Percentiles rank a stretch among this genome's conserved stretches.
Evolutionary conservation across 2,888 invertebrate species (phyloP).

Genomic region (Beris chalybata): DNA sequence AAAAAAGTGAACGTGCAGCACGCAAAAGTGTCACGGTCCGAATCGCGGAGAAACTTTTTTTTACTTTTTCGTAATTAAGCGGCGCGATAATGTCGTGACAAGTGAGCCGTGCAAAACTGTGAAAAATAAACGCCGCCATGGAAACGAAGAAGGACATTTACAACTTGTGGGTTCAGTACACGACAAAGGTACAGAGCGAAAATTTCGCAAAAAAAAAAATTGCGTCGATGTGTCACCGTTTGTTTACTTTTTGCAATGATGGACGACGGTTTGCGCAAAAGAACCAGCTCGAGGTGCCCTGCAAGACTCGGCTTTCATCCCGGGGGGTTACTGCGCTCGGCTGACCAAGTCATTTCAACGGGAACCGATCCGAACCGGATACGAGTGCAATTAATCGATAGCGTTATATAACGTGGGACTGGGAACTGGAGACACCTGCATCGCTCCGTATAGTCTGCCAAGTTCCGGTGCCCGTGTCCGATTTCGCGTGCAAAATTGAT

Average conservation of each 20-base stretch:
- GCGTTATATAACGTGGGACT: too few species aligned
- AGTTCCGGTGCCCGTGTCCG: too few species aligned
- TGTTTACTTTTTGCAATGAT: conserved; percentile 24
- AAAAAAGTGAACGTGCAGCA: conserved; percentile 18
- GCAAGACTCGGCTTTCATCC: too few species aligned
- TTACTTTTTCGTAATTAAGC: neutral
- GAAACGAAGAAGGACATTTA: conserved; percentile 59
- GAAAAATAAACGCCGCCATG: conserved; percentile 42
- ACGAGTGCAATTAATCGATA: neutral
- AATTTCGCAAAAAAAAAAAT: conserved; percentile 3
- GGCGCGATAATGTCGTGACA: conserved; percentile 8
- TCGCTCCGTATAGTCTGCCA: too few species aligned
- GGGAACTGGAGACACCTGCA: too few species aligned
- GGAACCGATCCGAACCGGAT: neutral
- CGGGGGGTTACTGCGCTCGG: neutral
- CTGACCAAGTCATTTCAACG: neutral
- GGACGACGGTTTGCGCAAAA: neutral
- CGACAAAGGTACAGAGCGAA: conserved; percentile 56
- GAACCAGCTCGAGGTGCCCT: too few species aligned
- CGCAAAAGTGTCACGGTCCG: conserved; percentile 2
- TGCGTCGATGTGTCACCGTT: conserved; percentile 28
- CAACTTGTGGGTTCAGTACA: conserved; percentile 60
- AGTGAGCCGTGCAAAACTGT: neutral
- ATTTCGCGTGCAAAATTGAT: too few species aligned
- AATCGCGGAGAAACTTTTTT: neutral